Percentiles rank a stretch among this genome's conserved stretches.
These are phyloP conservation scores for Erebia epiphron DNA, from an alignment of 2,888 invertebrate genomes.

Conservation along the genomic window DNA sequence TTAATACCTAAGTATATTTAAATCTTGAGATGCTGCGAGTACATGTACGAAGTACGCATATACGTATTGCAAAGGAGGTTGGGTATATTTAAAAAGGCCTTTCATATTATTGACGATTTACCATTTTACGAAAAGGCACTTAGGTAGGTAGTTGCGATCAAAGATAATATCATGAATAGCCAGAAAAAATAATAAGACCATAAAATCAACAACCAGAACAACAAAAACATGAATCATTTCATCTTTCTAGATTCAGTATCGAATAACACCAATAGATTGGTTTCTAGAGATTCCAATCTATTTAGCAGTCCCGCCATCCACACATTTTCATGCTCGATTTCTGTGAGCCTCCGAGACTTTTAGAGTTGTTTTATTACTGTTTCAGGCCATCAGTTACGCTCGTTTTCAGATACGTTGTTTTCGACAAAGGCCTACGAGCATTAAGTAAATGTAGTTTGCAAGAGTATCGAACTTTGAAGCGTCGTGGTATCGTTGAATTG, in stretches of 20 bases:
- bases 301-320: conserved; percentile 14
- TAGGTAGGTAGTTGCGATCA: too few species aligned
- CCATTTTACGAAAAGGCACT: too few species aligned
- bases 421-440: conserved; percentile 24
- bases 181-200: not conserved
- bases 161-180: too few species aligned
- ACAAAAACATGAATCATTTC: conserved; percentile 3
- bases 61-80: too few species aligned
- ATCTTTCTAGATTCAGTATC: conserved; percentile 11
- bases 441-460: conserved; percentile 14
- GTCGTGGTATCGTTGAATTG: conserved; percentile 10
- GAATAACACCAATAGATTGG: conserved; percentile 6
- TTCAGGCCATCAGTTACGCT: conserved; percentile 24
- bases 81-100: too few species aligned
- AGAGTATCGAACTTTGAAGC: conserved; percentile 15
- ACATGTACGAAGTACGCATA: too few species aligned
- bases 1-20: too few species aligned
- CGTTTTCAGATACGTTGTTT: conserved; percentile 29
- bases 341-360: conserved; percentile 28
- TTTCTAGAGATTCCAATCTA: conserved; percentile 8
- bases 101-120: too few species aligned
- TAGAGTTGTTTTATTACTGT: conserved; percentile 28
- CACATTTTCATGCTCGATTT: conserved; percentile 31
- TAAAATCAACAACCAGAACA: not conserved
- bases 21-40: too few species aligned